These are phyloP conservation scores for Parnassius smintheus DNA, from an alignment of 2,888 invertebrate species.

Conservation along the genomic window DNA sequence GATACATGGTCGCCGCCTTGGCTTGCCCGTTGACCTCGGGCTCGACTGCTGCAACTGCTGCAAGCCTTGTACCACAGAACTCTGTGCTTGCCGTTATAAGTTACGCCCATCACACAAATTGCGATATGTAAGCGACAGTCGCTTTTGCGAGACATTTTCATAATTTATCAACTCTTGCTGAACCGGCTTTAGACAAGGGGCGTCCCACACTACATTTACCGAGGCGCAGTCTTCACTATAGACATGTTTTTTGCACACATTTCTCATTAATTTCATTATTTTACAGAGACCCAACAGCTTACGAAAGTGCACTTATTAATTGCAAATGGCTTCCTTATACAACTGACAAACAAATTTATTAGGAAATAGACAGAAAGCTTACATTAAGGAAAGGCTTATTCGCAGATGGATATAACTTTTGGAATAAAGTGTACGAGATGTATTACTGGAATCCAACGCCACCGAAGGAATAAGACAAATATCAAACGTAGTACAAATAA, in stretches of 20 bases:
- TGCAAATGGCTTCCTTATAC: slow-evolving; percentile 60
- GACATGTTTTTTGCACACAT: not conserved
- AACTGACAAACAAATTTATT: slow-evolving; percentile 50
- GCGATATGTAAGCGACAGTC: too few relatives aligned
- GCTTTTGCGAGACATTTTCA: too few relatives aligned
- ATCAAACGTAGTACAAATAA: not conserved
- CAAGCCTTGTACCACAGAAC: too few relatives aligned
- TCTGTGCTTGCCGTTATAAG: too few relatives aligned
- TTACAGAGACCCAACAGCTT: slow-evolving; percentile 68
- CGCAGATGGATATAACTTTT: slow-evolving; percentile 51
- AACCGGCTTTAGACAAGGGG: too few relatives aligned
- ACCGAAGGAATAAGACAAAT: slow-evolving; percentile 26
- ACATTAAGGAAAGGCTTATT: slow-evolving; percentile 53
- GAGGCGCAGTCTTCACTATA: too few relatives aligned
- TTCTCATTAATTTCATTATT: slow-evolving; percentile 16
- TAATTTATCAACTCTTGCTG: too few relatives aligned
- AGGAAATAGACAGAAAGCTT: slow-evolving; percentile 54
- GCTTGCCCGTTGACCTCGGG: too few relatives aligned
- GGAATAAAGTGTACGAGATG: slow-evolving; percentile 61
- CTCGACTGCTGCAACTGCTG: too few relatives aligned
- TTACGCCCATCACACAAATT: too few relatives aligned
- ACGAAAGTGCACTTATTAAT: slow-evolving; percentile 54
- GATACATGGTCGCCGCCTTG: too few relatives aligned
- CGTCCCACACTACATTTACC: too few relatives aligned
- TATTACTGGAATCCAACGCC: slow-evolving; percentile 60